phyloP scores from a whole-genome alignment of 2,113 vertebrate genomes.

The Mandrillus leucophaeus region DNA sequence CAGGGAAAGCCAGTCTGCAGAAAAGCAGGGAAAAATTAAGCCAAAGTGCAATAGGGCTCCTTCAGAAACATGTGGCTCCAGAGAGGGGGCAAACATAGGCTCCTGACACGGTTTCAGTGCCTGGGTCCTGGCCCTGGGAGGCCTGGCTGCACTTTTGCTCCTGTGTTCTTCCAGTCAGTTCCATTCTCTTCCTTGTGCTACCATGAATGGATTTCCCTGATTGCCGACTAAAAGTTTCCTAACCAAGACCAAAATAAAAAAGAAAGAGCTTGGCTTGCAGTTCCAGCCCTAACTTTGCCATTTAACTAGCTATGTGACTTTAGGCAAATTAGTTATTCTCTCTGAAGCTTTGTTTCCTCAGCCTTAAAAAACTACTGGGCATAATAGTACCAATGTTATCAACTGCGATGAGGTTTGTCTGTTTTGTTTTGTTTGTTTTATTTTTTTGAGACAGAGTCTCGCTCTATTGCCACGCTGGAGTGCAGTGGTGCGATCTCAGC shows the following conservation, averaged over 20 bases:
- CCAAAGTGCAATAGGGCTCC: background rate
- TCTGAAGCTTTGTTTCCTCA: background rate
- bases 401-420: background rate
- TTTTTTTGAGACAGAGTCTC: too few species aligned
- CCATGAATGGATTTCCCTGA: background rate
- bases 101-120: background rate
- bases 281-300: background rate
- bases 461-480: too few species aligned
- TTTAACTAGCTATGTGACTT: background rate
- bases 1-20: background rate
- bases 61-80: background rate
- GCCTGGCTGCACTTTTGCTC: background rate
- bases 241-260: background rate
- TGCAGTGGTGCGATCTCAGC: too few species aligned
- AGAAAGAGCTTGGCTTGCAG: background rate
- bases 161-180: background rate
- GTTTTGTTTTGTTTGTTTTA: background rate
- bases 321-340: background rate
- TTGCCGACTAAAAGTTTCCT: background rate
- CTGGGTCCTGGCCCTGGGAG: background rate
- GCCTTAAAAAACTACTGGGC: background rate
- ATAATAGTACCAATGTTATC: background rate
- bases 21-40: background rate
- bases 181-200: conserved; percentile 12
- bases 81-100: background rate